phyloP scores from a whole-genome alignment of 2,797 vertebrate genomes.

The Acestrorhynchus altus region DNA sequence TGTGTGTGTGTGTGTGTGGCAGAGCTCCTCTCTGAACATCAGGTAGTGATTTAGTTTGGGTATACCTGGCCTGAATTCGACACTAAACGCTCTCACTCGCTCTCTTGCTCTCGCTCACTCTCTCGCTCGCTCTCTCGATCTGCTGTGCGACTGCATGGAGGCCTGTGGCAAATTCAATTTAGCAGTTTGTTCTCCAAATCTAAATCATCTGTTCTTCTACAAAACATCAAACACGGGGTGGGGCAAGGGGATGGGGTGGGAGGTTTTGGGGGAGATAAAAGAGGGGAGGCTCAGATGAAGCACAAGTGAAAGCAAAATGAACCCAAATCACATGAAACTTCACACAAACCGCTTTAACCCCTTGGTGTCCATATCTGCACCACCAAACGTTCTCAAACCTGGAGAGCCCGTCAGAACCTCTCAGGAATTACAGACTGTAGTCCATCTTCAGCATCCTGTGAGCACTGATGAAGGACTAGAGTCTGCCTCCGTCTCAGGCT shows the following conservation, averaged over 20 bases:
- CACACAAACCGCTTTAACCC: background rate
- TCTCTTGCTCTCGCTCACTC: background rate
- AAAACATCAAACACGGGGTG: background rate
- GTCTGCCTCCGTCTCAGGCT: too few relatives aligned
- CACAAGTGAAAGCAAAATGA: background rate
- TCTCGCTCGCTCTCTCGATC: background rate
- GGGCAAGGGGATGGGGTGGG: too few relatives aligned
- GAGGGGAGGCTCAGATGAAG: too few relatives aligned
- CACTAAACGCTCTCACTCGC: constrained; percentile 68
- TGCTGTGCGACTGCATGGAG: background rate
- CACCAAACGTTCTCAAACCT: too few relatives aligned
- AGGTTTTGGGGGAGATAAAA: fast-evolving
- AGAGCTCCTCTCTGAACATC: constrained; percentile 20
- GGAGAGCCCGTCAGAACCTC: too few relatives aligned
- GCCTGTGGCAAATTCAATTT: constrained; percentile 32
- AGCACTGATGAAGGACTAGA: too few relatives aligned
- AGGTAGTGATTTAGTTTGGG: constrained; percentile 58
- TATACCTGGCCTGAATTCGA: constrained; percentile 61
- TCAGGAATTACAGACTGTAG: too few relatives aligned
- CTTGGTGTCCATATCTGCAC: too few relatives aligned
- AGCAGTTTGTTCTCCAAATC: constrained; percentile 37
- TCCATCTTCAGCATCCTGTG: too few relatives aligned
- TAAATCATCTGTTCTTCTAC: constrained; percentile 31
- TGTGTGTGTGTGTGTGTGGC: too few relatives aligned
- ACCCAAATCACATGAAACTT: constrained; percentile 4